Percentiles rank a stretch among this genome's conserved stretches.
Evolutionary conservation across 2,113 vertebrate species (phyloP).

Genomic region (Coracopsis vasa): DNA sequence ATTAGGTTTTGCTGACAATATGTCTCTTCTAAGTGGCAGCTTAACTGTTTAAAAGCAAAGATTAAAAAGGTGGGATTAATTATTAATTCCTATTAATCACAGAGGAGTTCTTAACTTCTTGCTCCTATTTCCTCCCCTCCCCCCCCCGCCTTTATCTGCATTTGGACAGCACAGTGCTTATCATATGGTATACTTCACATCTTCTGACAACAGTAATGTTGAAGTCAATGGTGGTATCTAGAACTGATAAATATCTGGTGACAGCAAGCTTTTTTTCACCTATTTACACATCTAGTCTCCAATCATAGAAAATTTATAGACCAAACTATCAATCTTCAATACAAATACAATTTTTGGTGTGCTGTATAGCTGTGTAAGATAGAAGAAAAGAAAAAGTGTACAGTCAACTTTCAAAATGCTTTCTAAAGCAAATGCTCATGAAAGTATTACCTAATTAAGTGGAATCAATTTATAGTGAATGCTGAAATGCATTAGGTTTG

Average conservation of each 20-base stretch:
- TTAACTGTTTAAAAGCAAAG: constrained; percentile 35
- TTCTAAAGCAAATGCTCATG: not conserved
- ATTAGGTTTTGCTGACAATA: constrained; percentile 37
- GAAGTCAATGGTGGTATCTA: not conserved
- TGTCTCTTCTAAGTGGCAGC: constrained; percentile 22
- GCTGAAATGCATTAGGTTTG: not conserved
- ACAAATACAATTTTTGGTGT: not conserved
- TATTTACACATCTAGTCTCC: not conserved
- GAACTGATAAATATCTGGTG: not conserved
- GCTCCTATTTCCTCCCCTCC: rapidly evolving
- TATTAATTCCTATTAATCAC: constrained; percentile 42
- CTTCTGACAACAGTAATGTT: not conserved
- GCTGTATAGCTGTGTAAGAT: not conserved
- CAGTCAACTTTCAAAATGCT: not conserved
- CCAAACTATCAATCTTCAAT: not conserved
- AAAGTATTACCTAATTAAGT: not conserved
- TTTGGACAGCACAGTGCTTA: not conserved
- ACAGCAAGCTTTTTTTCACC: not conserved
- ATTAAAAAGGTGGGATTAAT: constrained; percentile 39
- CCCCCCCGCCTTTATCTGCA: rapidly evolving
- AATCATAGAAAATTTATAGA: not conserved
- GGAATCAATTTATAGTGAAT: not conserved
- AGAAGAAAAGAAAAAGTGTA: not conserved
- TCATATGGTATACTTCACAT: not conserved
- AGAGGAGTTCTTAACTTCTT: not conserved